phyloP scores from a whole-genome alignment of 2,797 vertebrate species.

The Liparis tanakae region DNA sequence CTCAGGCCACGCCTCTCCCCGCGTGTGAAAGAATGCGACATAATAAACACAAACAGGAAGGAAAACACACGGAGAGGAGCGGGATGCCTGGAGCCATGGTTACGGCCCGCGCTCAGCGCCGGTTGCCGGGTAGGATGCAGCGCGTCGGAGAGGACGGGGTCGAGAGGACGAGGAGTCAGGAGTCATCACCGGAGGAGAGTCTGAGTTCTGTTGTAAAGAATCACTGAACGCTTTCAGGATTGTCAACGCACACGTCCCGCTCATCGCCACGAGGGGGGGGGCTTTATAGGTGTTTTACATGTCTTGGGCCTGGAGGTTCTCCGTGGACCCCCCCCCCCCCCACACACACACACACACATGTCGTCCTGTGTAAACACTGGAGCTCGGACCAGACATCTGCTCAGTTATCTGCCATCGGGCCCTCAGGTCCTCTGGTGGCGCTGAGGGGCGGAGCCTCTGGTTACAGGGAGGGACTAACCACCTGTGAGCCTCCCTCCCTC shows the following conservation, averaged over 20 bases:
- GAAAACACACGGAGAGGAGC: conserved; percentile 72
- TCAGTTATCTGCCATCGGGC: conserved; percentile 58
- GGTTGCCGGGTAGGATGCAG: conserved; percentile 49
- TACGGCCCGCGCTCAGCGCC: conserved; percentile 64
- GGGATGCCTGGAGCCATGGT: conserved; percentile 74
- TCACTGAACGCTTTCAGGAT: too few relatives aligned
- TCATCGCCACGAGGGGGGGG: too few relatives aligned
- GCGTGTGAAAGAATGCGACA: conserved; percentile 82
- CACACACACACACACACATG: background rate
- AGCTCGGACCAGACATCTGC: conserved; percentile 59
- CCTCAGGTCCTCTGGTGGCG: conserved; percentile 48
- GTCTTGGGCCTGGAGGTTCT: conserved; percentile 56
- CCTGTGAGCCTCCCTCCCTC: conserved; percentile 13
- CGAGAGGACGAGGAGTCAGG: conserved; percentile 56
- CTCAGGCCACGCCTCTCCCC: conserved; percentile 74
- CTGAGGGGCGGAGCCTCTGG: conserved; percentile 12
- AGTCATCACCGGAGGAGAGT: conserved; percentile 47
- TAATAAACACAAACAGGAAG: conserved; percentile 69
- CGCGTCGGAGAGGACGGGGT: conserved; percentile 32
- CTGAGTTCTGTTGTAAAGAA: too few relatives aligned
- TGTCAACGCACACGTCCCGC: too few relatives aligned
- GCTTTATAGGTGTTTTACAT: too few relatives aligned
- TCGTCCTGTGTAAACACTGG: conserved; percentile 68
- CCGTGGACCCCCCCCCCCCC: conserved; percentile 37
- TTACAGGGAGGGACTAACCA: conserved; percentile 4